Evolutionary conservation across 1,140 invertebrate species (phyloP).

Genomic region (Atta colombica): DNA sequence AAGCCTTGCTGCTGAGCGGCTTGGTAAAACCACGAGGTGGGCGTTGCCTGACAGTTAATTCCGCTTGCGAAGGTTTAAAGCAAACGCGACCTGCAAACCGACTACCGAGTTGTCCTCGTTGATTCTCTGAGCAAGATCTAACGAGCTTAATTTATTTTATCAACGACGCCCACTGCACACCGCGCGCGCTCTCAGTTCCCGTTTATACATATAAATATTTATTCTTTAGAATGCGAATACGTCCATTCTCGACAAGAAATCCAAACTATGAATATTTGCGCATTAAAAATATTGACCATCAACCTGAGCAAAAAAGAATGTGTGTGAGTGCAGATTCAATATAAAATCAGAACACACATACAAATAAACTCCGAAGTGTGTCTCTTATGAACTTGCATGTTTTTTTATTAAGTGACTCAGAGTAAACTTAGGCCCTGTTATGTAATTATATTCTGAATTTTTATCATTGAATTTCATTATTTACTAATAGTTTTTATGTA

Average conservation of each 20-base stretch:
- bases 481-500: not conserved
- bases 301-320: not conserved
- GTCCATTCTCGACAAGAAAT: conserved; percentile 25
- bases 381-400: not conserved
- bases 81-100: conserved; percentile 64
- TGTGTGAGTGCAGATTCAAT: not conserved
- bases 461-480: not conserved
- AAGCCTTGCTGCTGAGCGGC: conserved; percentile 56
- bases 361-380: not conserved
- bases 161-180: conserved; percentile 16
- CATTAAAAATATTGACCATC: not conserved
- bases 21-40: conserved; percentile 56
- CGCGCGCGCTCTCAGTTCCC: not conserved
- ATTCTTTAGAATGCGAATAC: conserved; percentile 19
- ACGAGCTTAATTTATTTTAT: conserved; percentile 64
- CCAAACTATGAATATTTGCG: not conserved
- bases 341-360: not conserved
- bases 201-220: conserved; percentile 57
- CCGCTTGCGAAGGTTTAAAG: conserved; percentile 63
- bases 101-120: conserved; percentile 58
- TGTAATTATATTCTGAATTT: not conserved
- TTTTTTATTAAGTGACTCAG: not conserved
- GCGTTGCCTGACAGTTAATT: conserved; percentile 60
- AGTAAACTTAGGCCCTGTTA: not conserved
- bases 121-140: conserved; percentile 61